These are phyloP conservation scores for Pleuronectes platessa DNA, from an alignment of 2,113 vertebrate species.

Conservation along the genomic window DNA sequence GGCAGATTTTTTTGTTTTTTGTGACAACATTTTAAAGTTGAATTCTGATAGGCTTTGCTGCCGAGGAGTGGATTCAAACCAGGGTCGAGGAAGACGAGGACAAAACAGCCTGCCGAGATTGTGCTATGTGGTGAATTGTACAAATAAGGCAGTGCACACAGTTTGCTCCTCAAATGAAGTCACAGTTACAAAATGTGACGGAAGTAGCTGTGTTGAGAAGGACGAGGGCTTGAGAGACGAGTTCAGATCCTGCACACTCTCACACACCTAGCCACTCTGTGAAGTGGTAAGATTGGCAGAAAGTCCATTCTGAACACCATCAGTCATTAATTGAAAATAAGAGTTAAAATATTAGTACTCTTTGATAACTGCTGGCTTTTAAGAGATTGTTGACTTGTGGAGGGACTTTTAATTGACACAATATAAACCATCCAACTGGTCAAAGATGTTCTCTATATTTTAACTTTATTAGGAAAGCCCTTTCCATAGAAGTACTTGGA, in stretches of 20 bases:
- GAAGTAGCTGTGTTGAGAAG: not conserved
- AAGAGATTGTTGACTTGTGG: too few relatives aligned
- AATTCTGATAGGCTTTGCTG: not conserved
- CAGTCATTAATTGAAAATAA: not conserved
- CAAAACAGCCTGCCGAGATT: not conserved
- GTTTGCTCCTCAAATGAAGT: not conserved
- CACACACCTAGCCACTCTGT: not conserved
- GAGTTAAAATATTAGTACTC: not conserved
- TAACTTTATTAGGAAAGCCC: too few relatives aligned
- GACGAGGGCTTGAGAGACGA: not conserved
- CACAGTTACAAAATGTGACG: not conserved
- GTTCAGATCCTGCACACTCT: not conserved
- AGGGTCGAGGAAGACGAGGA: not conserved
- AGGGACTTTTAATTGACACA: too few relatives aligned
- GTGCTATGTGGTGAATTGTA: not conserved
- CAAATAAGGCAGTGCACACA: not conserved
- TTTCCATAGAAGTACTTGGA: too few relatives aligned
- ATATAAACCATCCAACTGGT: too few relatives aligned
- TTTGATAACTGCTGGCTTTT: not conserved
- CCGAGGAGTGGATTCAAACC: not conserved
- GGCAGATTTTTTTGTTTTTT: not conserved
- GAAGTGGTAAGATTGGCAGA: not conserved
- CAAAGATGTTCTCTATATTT: too few relatives aligned
- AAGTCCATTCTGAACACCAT: not conserved
- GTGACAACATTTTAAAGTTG: not conserved